Conservation (phyloP, 53 echinoderm and acorn worm genomes). For the Temnopleurus reevesii region DNA sequence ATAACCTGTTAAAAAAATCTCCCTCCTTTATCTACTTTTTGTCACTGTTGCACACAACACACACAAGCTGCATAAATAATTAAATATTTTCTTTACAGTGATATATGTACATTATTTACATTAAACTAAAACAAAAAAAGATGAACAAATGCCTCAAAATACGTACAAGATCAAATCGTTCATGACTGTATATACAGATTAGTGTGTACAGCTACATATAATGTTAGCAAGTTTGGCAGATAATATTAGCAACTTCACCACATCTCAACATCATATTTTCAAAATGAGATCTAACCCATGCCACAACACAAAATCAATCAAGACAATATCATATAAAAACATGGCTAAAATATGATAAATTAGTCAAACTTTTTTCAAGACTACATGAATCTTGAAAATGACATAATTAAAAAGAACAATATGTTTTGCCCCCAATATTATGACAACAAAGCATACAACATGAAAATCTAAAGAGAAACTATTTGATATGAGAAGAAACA, state of each 20-base stretch:
- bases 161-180: not conserved
- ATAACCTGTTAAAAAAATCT: not conserved
- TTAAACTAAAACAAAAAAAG: not conserved
- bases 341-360: no score
- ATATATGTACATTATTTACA: conserved; percentile 38
- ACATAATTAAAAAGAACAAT: no score
- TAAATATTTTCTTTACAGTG: conserved; percentile 48
- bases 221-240: conserved; percentile 27
- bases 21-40: not conserved
- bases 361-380: no score
- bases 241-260: not conserved
- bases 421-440: no score
- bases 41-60: conserved; percentile 7
- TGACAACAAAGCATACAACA: no score
- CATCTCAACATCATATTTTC: not conserved
- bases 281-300: not conserved
- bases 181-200: conserved; percentile 9
- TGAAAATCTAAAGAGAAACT: no score
- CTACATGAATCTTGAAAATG: no score
- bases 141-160: not conserved
- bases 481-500: no score
- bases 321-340: no score
- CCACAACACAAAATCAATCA: not conserved
- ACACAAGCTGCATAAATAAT: conserved; percentile 57
- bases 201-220: not conserved